Evolutionary conservation across 2,797 vertebrate species (phyloP).

Genomic region (Craterocephalus amniculus): DNA sequence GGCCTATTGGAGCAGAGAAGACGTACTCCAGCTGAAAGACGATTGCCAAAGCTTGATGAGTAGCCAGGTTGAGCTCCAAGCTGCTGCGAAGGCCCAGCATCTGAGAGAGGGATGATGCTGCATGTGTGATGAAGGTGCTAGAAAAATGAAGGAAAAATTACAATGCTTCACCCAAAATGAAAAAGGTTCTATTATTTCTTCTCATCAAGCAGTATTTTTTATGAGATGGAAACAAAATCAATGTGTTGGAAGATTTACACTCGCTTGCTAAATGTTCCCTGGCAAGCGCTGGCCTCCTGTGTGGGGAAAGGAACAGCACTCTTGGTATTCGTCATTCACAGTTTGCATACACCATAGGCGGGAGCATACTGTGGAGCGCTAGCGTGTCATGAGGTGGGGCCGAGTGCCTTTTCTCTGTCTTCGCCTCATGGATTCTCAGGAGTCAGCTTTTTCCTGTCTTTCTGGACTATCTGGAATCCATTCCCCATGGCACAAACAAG

Average conservation of each 20-base stretch:
- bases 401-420: slow-evolving; percentile 48
- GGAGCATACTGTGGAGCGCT: slow-evolving; percentile 55
- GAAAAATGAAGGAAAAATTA: slow-evolving; percentile 16
- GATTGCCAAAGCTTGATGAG: slow-evolving; percentile 81
- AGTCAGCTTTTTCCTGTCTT: slow-evolving; percentile 22
- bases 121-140: slow-evolving; percentile 21
- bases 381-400: slow-evolving; percentile 62
- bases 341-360: slow-evolving; percentile 64
- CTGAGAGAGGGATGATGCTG: slow-evolving; percentile 42
- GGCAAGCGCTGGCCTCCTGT: slow-evolving; percentile 57
- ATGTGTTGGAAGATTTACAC: slow-evolving; percentile 48
- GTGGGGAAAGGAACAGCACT: slow-evolving; percentile 58
- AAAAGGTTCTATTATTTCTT: slow-evolving; percentile 9
- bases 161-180: slow-evolving; percentile 2
- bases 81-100: slow-evolving; percentile 87
- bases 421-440: slow-evolving; percentile 47
- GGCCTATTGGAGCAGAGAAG: slow-evolving; percentile 78
- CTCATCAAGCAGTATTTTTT: slow-evolving; percentile 7
- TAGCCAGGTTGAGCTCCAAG: slow-evolving; percentile 88
- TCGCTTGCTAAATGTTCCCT: slow-evolving; percentile 50
- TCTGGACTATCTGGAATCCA: slow-evolving; percentile 48
- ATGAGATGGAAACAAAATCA: slow-evolving; percentile 35
- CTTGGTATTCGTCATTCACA: slow-evolving; percentile 68
- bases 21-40: slow-evolving; percentile 93
- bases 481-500: slow-evolving; percentile 29